Conservation (phyloP, 2,888 invertebrate genomes). For the Eumerus sabulonum region DNA sequence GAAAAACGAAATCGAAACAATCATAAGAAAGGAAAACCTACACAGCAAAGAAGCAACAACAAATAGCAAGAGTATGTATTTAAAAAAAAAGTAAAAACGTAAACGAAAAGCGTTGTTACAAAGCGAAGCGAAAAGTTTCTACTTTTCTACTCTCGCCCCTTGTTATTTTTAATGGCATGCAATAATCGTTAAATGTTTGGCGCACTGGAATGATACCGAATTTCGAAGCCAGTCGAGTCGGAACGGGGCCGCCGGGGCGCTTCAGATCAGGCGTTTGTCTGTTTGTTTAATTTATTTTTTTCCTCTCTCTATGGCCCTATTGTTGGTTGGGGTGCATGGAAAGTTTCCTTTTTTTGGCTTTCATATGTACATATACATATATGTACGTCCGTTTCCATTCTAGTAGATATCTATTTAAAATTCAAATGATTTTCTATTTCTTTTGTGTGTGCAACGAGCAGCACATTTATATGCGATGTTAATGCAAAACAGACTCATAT, state of each 20-base stretch:
- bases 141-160: conserved; percentile 69
- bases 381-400: conserved; percentile 43
- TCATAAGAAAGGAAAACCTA: conserved; percentile 27
- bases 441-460: conserved; percentile 66
- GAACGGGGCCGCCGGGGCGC: conserved; percentile 25
- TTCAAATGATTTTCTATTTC: conserved; percentile 66
- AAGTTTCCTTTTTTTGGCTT: background rate
- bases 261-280: background rate
- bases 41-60: conserved; percentile 1
- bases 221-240: conserved; percentile 61
- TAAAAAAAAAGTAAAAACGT: conserved; percentile 73
- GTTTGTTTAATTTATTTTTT: no score
- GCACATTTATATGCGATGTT: conserved; percentile 67
- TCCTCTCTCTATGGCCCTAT: no score
- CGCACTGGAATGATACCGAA: conserved; percentile 66
- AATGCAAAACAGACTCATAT: conserved; percentile 66
- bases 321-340: no score
- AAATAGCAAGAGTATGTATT: background rate
- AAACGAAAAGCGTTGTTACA: background rate
- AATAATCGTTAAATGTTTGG: conserved; percentile 78
- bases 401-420: conserved; percentile 63
- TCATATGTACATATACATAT: conserved; percentile 7
- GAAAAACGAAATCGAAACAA: conserved; percentile 57
- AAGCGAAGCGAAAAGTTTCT: conserved; percentile 75
- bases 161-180: conserved; percentile 78